A percentile compares a stretch with the other conserved stretches of the same genome.
phyloP scores from a whole-genome alignment of 2,888 invertebrate genomes.

The Machimus atricapillus region DNA sequence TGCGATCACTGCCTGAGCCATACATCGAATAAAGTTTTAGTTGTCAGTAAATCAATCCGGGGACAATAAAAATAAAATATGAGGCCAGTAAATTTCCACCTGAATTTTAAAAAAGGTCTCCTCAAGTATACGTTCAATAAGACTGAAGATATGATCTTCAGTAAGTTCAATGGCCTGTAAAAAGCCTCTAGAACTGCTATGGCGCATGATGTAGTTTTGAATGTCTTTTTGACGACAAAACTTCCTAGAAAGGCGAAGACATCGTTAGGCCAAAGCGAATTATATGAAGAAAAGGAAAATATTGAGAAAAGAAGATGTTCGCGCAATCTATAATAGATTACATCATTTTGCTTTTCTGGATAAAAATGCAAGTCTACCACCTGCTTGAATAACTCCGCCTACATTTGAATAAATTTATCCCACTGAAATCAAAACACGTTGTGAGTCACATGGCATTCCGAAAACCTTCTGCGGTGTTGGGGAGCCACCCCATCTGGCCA shows the following conservation, averaged over 20 bases:
- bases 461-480: not conserved
- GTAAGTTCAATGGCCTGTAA: not conserved
- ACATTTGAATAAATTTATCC: not conserved
- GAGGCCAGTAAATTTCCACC: not conserved
- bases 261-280: not conserved
- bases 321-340: not conserved
- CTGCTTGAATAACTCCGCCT: not conserved
- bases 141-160: not conserved
- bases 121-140: not conserved
- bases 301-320: not conserved
- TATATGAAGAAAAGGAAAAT: not conserved
- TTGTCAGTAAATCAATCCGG: not conserved
- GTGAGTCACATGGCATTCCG: not conserved
- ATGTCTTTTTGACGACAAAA: not conserved
- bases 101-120: not conserved
- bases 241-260: not conserved
- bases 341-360: not conserved
- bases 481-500: not conserved
- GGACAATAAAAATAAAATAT: not conserved
- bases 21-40: not conserved
- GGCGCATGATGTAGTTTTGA: not conserved
- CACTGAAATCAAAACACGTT: not conserved
- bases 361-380: not conserved
- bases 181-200: not conserved
- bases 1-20: not conserved